phyloP scores from a whole-genome alignment of 2,797 vertebrate species.

The Neosalanx taihuensis region DNA sequence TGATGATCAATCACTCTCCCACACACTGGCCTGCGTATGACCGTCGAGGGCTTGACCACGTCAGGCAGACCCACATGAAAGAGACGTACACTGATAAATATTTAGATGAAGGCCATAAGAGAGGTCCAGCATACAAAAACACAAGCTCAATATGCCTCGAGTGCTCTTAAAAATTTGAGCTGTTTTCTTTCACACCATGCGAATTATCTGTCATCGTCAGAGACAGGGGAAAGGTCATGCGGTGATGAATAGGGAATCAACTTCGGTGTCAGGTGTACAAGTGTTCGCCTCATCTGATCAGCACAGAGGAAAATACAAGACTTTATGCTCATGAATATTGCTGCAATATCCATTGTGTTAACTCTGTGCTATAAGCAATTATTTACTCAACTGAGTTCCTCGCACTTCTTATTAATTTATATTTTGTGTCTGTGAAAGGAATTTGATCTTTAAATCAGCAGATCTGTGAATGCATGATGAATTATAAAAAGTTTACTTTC shows the following conservation, averaged over 20 bases:
- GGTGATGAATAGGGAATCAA: constrained; percentile 26
- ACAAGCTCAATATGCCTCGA: constrained; percentile 45
- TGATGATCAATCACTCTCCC: constrained; percentile 51
- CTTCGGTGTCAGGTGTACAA: constrained; percentile 6
- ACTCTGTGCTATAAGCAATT: constrained; percentile 28
- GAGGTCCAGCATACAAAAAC: constrained; percentile 44
- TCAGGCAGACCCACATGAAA: constrained; percentile 55
- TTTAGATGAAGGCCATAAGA: constrained; percentile 51
- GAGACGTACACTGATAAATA: constrained; percentile 58
- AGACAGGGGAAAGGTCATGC: constrained; percentile 32
- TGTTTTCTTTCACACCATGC: constrained; percentile 55
- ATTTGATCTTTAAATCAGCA: not conserved
- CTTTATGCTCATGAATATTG: constrained; percentile 15
- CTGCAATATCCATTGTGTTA: constrained; percentile 14
- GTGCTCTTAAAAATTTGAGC: constrained; percentile 42
- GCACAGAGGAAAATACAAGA: constrained; percentile 34
- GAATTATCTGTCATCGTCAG: constrained; percentile 55
- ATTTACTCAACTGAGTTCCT: constrained; percentile 32
- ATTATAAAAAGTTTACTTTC: constrained; percentile 1
- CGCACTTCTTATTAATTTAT: constrained; percentile 25
- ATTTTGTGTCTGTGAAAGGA: not conserved
- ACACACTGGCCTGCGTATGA: constrained; percentile 31
- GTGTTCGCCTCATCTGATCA: constrained; percentile 26
- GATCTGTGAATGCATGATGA: not conserved
- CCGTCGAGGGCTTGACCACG: constrained; percentile 27